Evolutionary conservation across 2,888 invertebrate species (phyloP).

Genomic region (Eudasyphora cyanicolor): DNA sequence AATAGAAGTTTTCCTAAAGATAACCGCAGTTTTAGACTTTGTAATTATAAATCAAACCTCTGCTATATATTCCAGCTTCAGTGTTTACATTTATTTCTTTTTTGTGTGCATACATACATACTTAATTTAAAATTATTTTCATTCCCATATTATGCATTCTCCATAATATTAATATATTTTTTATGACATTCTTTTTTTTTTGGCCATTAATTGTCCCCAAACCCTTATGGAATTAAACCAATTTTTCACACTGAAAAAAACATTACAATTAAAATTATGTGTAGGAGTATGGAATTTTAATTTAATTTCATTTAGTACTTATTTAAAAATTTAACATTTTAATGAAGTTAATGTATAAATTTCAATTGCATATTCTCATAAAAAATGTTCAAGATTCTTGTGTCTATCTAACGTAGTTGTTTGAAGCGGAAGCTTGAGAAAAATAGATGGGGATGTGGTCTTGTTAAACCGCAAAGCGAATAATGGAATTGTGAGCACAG

Average conservation of each 20-base stretch:
- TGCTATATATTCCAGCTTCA: not conserved
- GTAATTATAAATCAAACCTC: too few relatives aligned
- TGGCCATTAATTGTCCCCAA: not conserved
- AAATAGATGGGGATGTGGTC: not conserved
- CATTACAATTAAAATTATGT: not conserved
- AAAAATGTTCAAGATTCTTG: not conserved
- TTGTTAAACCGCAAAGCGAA: not conserved
- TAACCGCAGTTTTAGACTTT: too few relatives aligned
- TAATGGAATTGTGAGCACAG: not conserved
- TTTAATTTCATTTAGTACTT: not conserved
- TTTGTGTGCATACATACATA: not conserved
- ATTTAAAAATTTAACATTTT: not conserved
- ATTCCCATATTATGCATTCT: not conserved
- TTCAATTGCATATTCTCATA: not conserved
- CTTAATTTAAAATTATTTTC: constrained; percentile 19
- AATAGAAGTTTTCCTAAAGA: too few relatives aligned
- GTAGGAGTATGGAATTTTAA: not conserved
- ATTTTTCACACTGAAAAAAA: too few relatives aligned
- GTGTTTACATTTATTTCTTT: not conserved
- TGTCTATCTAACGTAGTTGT: not conserved
- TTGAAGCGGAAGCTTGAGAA: not conserved
- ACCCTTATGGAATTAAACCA: not conserved
- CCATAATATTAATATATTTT: constrained; percentile 4
- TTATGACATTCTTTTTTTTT: not conserved
- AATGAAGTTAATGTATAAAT: not conserved